These are phyloP conservation scores for Eulemur mongoz DNA, from an alignment of 2,797 vertebrate species.

Conservation along the genomic window DNA sequence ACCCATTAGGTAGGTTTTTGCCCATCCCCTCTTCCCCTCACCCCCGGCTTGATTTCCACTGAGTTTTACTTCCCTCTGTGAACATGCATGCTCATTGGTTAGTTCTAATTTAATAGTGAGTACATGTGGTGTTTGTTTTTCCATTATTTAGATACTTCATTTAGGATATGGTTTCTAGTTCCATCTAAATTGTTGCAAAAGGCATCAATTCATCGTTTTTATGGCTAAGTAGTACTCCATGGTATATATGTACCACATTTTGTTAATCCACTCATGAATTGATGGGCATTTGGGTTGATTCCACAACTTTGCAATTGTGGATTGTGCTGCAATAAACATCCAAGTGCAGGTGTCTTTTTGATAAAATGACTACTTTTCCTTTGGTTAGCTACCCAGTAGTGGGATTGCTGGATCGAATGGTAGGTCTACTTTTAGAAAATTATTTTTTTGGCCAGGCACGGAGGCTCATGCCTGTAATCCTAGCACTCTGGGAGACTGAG, in stretches of 20 bases:
- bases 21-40: neutral
- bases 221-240: neutral
- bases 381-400: neutral
- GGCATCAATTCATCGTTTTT: neutral
- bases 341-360: neutral
- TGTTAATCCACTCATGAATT: neutral
- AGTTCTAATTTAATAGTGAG: neutral
- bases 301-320: neutral
- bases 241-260: neutral
- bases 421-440: neutral
- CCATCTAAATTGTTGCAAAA: neutral
- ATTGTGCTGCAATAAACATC: neutral
- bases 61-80: neutral
- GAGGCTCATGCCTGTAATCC: too few species aligned
- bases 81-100: neutral
- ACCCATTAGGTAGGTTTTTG: neutral
- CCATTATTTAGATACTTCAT: neutral
- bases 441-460: neutral
- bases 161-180: neutral
- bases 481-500: too few species aligned
- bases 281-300: neutral
- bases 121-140: neutral
- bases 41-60: neutral
- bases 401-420: neutral
- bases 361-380: neutral